Percentiles rank a stretch among this genome's conserved stretches.
Conservation (phyloP, 2,888 invertebrate species). For the Ectropis crepuscularia region DNA sequence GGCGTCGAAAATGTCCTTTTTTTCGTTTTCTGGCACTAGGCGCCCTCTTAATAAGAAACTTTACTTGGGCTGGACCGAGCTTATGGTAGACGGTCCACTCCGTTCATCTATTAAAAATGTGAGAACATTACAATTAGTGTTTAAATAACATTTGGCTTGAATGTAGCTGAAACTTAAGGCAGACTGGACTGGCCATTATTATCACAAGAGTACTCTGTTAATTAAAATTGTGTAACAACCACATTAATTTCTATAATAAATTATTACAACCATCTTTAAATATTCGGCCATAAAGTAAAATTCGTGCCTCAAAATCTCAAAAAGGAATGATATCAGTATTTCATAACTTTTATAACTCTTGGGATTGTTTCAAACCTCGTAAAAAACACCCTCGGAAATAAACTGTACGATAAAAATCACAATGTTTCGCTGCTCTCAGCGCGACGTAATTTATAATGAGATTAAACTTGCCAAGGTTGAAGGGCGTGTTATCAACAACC, state of each 20-base stretch:
- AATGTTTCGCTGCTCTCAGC: constrained; percentile 13
- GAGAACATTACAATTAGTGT: too few relatives aligned
- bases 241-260: neutral
- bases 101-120: too few relatives aligned
- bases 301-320: neutral
- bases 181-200: too few relatives aligned
- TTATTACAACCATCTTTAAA: neutral
- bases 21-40: too few relatives aligned
- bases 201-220: too few relatives aligned
- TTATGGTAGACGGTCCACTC: too few relatives aligned
- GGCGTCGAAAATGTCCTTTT: too few relatives aligned
- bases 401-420: constrained; percentile 12
- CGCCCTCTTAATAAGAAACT: too few relatives aligned
- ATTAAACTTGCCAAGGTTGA: constrained; percentile 31
- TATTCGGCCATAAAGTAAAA: neutral
- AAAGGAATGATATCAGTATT: neutral
- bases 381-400: constrained; percentile 6
- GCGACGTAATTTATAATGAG: constrained; percentile 16
- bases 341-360: constrained; percentile 1
- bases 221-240: too few relatives aligned
- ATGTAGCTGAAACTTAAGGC: too few relatives aligned
- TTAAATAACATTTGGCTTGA: too few relatives aligned
- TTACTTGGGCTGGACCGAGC: too few relatives aligned
- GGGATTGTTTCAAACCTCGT: constrained; percentile 4
- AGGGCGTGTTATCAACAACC: constrained; percentile 36